These are phyloP conservation scores for Ailuropoda melanoleuca DNA, from an alignment of 2,113 vertebrate species.

Conservation along the genomic window DNA sequence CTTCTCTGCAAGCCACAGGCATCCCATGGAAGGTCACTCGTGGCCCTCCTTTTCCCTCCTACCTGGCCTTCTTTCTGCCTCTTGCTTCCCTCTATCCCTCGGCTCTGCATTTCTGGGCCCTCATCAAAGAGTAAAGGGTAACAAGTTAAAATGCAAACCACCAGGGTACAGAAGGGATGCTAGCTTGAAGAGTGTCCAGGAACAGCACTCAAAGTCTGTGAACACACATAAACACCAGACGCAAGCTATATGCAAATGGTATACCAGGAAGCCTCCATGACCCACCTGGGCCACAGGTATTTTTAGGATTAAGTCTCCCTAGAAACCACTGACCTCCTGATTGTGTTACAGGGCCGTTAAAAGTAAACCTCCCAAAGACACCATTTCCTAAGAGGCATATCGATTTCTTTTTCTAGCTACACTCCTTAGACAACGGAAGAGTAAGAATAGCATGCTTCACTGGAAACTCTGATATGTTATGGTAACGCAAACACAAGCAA, in stretches of 20 bases:
- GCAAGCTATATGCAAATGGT: neutral
- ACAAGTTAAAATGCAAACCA: neutral
- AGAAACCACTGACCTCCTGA: neutral
- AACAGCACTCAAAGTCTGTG: neutral
- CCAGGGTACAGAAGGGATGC: neutral
- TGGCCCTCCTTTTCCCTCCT: neutral
- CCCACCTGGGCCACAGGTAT: too few species aligned
- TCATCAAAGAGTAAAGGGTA: neutral
- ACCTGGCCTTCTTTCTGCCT: neutral
- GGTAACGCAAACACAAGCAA: neutral
- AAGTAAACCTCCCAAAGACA: neutral
- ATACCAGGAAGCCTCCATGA: neutral
- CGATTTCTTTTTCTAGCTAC: neutral
- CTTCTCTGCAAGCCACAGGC: neutral
- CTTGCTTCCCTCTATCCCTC: neutral
- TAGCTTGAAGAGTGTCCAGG: neutral
- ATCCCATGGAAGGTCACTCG: neutral
- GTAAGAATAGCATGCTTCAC: neutral
- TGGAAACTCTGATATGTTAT: neutral
- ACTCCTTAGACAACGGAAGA: neutral
- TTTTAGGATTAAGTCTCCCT: conserved; percentile 5
- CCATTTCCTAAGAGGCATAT: neutral
- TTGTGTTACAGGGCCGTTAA: neutral
- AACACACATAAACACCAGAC: neutral
- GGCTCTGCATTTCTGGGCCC: neutral